Conservation (phyloP, 2,888 invertebrate species). For the Isotomurus palustris region DNA sequence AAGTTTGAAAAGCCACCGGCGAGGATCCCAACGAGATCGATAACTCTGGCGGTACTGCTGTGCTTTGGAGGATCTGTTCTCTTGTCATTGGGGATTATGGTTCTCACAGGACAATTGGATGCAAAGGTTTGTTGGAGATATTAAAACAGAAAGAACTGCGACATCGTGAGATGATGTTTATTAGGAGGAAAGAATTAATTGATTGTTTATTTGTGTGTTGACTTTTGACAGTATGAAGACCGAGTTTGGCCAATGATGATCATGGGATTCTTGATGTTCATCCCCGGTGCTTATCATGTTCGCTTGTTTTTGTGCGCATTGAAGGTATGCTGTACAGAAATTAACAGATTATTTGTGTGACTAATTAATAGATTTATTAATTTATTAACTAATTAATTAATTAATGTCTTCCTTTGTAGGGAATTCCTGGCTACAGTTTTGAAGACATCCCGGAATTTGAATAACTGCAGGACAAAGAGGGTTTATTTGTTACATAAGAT, state of each 20-base stretch:
- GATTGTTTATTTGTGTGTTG: no score
- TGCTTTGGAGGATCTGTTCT: slow-evolving; percentile 71
- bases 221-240: slow-evolving; percentile 67
- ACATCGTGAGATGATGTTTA: no score
- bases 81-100: slow-evolving; percentile 70
- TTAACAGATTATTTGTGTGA: background rate
- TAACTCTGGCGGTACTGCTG: slow-evolving; percentile 68
- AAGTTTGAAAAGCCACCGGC: slow-evolving; percentile 54
- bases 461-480: no score
- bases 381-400: background rate
- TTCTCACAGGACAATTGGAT: slow-evolving; percentile 75
- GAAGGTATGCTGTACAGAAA: no score
- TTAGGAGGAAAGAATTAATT: no score
- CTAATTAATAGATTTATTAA: background rate
- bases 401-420: no score
- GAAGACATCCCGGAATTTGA: slow-evolving; percentile 86
- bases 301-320: slow-evolving; percentile 82
- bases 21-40: slow-evolving; percentile 80
- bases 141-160: no score
- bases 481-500: no score
- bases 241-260: slow-evolving; percentile 85
- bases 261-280: slow-evolving; percentile 80
- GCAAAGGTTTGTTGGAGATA: slow-evolving; percentile 58
- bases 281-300: slow-evolving; percentile 80
- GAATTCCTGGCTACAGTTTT: slow-evolving; percentile 77